phyloP scores from a whole-genome alignment of 2,797 vertebrate genomes.

The Pristis pectinata region DNA sequence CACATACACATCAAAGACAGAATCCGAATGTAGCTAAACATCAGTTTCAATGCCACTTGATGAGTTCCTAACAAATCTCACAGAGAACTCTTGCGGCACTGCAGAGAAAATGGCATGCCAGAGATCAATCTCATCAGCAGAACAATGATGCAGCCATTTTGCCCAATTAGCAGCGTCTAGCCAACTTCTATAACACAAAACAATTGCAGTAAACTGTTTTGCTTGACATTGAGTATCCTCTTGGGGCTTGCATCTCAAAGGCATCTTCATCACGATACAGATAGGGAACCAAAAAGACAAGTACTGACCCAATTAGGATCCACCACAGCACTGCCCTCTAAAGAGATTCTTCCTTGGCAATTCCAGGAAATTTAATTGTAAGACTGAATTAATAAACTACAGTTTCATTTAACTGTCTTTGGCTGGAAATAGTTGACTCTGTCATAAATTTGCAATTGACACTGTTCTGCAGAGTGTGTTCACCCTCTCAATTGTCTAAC shows the following conservation, averaged over 20 bases:
- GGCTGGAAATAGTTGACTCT: neutral
- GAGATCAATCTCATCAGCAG: neutral
- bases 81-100: neutral
- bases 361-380: neutral
- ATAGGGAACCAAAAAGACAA: neutral
- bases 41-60: neutral
- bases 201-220: neutral
- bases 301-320: too few relatives aligned
- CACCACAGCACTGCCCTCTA: neutral
- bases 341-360: neutral
- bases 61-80: neutral
- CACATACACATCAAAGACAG: neutral
- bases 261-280: neutral
- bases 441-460: neutral
- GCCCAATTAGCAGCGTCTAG: neutral
- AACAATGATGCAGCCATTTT: conserved; percentile 1
- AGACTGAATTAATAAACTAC: neutral
- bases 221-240: neutral
- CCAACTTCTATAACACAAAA: neutral
- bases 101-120: neutral
- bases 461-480: neutral
- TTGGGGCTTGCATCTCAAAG: neutral
- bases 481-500: neutral
- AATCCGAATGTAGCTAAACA: neutral
- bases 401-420: neutral